Base-by-base conservation (phyloP, 2,797 vertebrate genomes). In the Falco biarmicus region DNA sequence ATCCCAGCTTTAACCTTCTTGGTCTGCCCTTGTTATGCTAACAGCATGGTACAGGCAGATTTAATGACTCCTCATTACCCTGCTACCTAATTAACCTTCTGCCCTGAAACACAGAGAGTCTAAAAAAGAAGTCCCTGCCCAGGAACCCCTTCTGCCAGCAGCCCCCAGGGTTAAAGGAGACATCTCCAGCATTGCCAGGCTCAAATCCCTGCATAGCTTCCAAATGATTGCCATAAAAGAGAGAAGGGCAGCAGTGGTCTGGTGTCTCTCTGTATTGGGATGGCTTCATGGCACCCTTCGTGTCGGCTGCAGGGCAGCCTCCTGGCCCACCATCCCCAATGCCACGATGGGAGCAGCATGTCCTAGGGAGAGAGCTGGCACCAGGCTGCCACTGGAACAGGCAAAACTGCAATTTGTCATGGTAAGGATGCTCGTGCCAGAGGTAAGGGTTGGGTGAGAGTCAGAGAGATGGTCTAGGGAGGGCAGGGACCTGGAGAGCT, bases 1-100 rank as follows among this genome's bases (percentile, higher is more conserved):
- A 78, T 80, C 69, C 65, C 32, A 15, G 47, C 74, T 90, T 89
- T 89, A 89, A 92, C 95, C 87, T 94, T 95, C 74, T 86, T 28
- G 37, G 28, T 39, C 89, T 91, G 95, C 69, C 89, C 88, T 96
- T 94, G 96, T 97, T 94, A 93, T 53, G 81, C 88, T 96, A 82
- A 88, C 94, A 90, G 93, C 88, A 22, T 31, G 26, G 83, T 69
- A 88, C 89, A 53, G 91, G 79, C 93, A 70, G 89, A 96, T 95
- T 95, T 96, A 97, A 97, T 97, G 94, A 92, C 80, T 95, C 53
- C 90, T 92, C 88, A 94, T 96, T 96, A 88, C 94, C 92, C 94
- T 94, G 77, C 90, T 96, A 85, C 93, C 95, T 96, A 97, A 98
- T 98, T 98, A 98, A 98, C 96, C 97, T 96, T 50, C 60, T 63